Conservation (phyloP, 2,888 invertebrate genomes). For the Dasypogon diadema region DNA sequence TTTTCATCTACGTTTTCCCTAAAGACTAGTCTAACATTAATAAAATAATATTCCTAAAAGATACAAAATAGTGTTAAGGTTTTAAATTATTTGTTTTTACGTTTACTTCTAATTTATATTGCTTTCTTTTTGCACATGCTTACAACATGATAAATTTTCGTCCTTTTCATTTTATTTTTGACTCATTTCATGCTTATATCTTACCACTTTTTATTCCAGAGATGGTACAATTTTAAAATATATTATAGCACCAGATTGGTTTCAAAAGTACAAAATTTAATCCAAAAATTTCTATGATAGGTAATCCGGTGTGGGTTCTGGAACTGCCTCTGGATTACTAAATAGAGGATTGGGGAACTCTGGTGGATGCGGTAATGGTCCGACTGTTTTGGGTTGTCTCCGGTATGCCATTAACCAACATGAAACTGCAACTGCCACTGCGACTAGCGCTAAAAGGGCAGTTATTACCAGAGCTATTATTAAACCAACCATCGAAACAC, state of each 20-base stretch:
- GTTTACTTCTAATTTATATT: constrained; percentile 57
- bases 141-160: constrained; percentile 52
- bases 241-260: constrained; percentile 50
- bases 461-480: constrained; percentile 93
- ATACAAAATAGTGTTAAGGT: constrained; percentile 13
- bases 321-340: constrained; percentile 83
- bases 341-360: constrained; percentile 96
- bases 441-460: constrained; percentile 89
- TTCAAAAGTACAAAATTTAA: constrained; percentile 50
- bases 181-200: constrained; percentile 41
- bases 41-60: constrained; percentile 26
- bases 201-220: constrained; percentile 43
- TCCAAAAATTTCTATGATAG: constrained; percentile 69
- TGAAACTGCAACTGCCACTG: constrained; percentile 93
- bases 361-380: constrained; percentile 93
- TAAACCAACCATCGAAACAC: constrained; percentile 93
- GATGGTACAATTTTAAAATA: constrained; percentile 34
- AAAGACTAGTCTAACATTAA: constrained; percentile 45
- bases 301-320: constrained; percentile 87
- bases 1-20: constrained; percentile 21
- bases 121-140: constrained; percentile 64
- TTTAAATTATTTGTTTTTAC: too few relatives aligned
- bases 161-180: constrained; percentile 56
- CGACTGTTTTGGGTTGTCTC: constrained; percentile 86
- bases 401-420: constrained; percentile 96